Percentiles rank a stretch among this genome's conserved stretches.
Evolutionary conservation across 2,888 invertebrate genomes (phyloP).

Genomic region (Chaetogeoica ovagalla): DNA sequence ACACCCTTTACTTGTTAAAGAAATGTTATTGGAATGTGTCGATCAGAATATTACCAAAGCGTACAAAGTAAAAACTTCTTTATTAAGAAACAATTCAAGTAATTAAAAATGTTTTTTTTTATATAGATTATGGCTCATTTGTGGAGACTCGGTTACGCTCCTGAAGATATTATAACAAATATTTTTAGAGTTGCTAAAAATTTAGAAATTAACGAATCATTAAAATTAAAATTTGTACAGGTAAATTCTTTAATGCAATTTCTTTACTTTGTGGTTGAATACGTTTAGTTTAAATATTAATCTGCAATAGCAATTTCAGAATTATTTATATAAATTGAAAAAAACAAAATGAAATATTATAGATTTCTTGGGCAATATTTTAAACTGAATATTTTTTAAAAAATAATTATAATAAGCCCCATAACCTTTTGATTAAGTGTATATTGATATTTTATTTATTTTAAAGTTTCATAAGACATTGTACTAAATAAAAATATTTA

Average conservation of each 20-base stretch:
- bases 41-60: slow-evolving; percentile 82
- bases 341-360: too few species aligned
- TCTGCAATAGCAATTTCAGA: too few species aligned
- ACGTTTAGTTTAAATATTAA: too few species aligned
- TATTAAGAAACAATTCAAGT: not conserved
- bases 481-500: not conserved
- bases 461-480: too few species aligned
- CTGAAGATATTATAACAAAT: slow-evolving; percentile 95
- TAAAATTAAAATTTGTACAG: slow-evolving; percentile 83
- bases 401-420: too few species aligned
- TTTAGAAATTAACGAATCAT: slow-evolving; percentile 75
- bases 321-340: too few species aligned
- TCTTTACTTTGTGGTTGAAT: not conserved
- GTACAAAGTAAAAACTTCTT: slow-evolving; percentile 65
- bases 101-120: not conserved
- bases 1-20: slow-evolving; percentile 88
- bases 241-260: slow-evolving; percentile 59
- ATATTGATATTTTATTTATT: too few species aligned
- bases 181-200: slow-evolving; percentile 92
- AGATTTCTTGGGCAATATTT: too few species aligned
- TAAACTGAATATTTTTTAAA: too few species aligned
- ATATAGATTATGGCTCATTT: slow-evolving; percentile 78
- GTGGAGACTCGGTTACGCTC: slow-evolving; percentile 92
- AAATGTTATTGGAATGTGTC: slow-evolving; percentile 85
- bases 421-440: too few species aligned